A percentile compares a stretch with the other conserved stretches of the same genome.
These are phyloP conservation scores for Macropodus opercularis DNA, from an alignment of 2,797 vertebrate genomes.

Conservation along the genomic window DNA sequence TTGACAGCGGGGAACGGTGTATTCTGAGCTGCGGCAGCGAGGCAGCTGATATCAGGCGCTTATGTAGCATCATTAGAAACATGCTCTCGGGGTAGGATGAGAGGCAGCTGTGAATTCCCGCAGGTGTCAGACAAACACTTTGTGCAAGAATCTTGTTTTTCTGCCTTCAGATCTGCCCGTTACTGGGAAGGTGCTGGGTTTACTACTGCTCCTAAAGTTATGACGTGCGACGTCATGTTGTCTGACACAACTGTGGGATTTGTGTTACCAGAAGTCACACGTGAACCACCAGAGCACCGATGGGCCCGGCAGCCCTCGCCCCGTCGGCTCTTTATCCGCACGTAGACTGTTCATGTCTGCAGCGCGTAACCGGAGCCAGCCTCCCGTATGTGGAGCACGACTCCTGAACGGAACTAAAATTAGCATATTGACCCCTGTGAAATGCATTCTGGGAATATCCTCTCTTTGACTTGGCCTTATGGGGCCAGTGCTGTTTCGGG, in stretches of 20 bases:
- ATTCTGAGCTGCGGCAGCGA: constrained; percentile 30
- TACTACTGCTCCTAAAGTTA: constrained; percentile 44
- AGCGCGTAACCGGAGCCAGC: constrained; percentile 71
- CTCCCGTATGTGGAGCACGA: constrained; percentile 66
- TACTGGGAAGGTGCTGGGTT: constrained; percentile 34
- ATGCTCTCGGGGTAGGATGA: constrained; percentile 7
- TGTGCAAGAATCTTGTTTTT: constrained; percentile 55
- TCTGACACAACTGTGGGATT: constrained; percentile 18
- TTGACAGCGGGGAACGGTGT: constrained; percentile 40
- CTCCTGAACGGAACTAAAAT: constrained; percentile 73
- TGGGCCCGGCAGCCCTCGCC: constrained; percentile 22
- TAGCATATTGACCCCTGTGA: constrained; percentile 80
- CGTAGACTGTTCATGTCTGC: constrained; percentile 43
- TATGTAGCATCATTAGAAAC: constrained; percentile 28
- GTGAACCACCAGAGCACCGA: constrained; percentile 1
- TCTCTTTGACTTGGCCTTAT: constrained; percentile 78
- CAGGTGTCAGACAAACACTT: constrained; percentile 27
- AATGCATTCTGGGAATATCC: constrained; percentile 84
- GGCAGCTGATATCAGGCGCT: constrained; percentile 3
- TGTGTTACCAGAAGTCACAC: constrained; percentile 31
- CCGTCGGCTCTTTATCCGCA: constrained; percentile 49
- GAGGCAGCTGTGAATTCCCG: neutral
- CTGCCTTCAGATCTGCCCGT: constrained; percentile 27
- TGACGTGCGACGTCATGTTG: constrained; percentile 33
- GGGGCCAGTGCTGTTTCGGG: constrained; percentile 58